Percentiles rank a stretch among this genome's conserved stretches.
Evolutionary conservation across 2,797 vertebrate species (phyloP).

Genomic region (Steatocranus sp.): DNA sequence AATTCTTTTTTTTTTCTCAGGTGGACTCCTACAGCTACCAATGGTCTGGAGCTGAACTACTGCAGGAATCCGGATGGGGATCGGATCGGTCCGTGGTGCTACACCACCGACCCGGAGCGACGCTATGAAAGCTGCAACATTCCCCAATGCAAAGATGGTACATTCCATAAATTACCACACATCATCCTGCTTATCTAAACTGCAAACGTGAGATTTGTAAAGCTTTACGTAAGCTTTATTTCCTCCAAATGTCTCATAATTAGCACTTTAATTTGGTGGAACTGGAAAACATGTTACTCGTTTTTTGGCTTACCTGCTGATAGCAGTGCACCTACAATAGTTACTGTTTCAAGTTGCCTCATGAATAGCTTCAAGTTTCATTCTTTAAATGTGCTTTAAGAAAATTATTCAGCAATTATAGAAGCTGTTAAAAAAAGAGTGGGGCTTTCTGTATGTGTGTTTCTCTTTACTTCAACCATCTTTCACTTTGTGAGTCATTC

Average conservation of each 20-base stretch:
- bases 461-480: neutral
- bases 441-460: neutral
- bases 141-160: conserved; percentile 89
- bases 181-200: neutral
- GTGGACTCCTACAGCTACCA: conserved; percentile 80
- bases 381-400: neutral
- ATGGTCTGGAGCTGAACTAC: conserved; percentile 90
- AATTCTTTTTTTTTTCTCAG: conserved; percentile 57
- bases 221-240: neutral
- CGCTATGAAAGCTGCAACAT: conserved; percentile 90
- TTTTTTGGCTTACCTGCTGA: neutral
- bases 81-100: conserved; percentile 89
- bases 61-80: conserved; percentile 92
- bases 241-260: neutral
- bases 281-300: neutral
- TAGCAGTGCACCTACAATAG: neutral
- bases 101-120: conserved; percentile 81
- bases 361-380: neutral
- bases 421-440: neutral
- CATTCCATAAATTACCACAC: neutral
- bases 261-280: neutral
- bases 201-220: neutral
- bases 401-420: neutral
- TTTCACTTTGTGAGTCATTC: neutral
- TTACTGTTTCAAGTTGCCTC: neutral